Base-by-base conservation (phyloP, 1,140 invertebrate genomes). In the Danaus melanippus region DNA sequence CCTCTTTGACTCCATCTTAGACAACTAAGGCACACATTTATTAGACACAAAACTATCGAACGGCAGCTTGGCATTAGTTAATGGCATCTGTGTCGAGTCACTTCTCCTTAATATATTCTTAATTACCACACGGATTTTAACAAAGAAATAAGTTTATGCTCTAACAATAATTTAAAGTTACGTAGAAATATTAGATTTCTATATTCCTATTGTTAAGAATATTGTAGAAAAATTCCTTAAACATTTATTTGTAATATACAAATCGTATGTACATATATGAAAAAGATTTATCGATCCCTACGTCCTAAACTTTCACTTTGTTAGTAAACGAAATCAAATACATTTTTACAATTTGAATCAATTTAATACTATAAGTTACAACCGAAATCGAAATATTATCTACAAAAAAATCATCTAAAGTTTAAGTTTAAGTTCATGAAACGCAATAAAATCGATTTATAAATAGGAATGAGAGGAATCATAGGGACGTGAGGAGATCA, bases 391-490 rank as follows among this genome's bases (percentile, higher is more conserved):
- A 57, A 62, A 62, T 58, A 65, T 53, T 56, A 60, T 61, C 52
- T 32, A 32, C 21, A 32, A 32, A 32, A 53, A 54, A 59, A 60
- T 58, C 47, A 53, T 57, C 56, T 60, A 58, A 69, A 61, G 45
- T 32, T 32, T 54, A 50, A 64, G 60, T 66, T 69, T 68, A 70
- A 66, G 62, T 69, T 61, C 65, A 72, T 69, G 74, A 73, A 66
- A 62, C 46, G 52, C 63, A 67, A 64, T 67, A 62, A 65, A 64
- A 67, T 56, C 56, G 45, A 60, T 68, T 71, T 70, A 71, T 69
- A 64, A 70, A 70, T 70, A 68, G 54, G 59, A 70, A 59, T 60
- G 51, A 50, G 64, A 69, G 64, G 67, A 67, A 71, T 68, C 65
- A 66, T 56, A 66, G 66, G 71, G 74, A 74, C 71, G 68, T 57